phyloP scores from a whole-genome alignment of 35 echinoderm and acorn worm genomes.

The Heliocidaris erythrogramma region DNA sequence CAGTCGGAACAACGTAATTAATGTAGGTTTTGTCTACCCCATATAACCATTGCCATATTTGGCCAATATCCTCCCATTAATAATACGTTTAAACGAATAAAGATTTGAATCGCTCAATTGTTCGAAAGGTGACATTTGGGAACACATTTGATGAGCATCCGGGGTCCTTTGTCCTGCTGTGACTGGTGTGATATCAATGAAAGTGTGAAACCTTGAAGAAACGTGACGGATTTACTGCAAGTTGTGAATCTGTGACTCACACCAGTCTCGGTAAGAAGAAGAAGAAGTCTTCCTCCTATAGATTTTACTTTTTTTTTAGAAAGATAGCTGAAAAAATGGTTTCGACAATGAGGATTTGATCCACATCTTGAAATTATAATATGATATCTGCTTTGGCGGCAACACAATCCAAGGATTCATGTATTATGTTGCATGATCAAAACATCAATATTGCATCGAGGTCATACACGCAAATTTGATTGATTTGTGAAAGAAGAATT shows the following conservation, averaged over 20 bases:
- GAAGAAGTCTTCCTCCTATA: neutral
- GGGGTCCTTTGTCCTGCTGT: neutral
- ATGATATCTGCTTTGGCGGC: neutral
- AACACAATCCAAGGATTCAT: neutral
- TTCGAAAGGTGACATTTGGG: neutral
- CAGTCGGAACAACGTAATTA: too few relatives aligned
- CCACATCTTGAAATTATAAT: neutral
- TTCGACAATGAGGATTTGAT: neutral
- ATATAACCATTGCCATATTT: too few relatives aligned
- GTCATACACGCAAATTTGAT: too few relatives aligned
- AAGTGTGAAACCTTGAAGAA: conserved; percentile 1
- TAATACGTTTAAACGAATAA: too few relatives aligned
- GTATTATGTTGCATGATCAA: too few relatives aligned
- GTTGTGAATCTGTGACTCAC: neutral
- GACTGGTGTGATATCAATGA: neutral
- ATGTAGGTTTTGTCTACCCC: too few relatives aligned
- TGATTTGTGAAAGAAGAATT: too few relatives aligned
- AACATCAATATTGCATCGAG: too few relatives aligned
- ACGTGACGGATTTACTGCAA: neutral
- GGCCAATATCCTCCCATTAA: too few relatives aligned
- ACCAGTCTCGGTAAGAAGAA: neutral
- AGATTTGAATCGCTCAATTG: too few relatives aligned
- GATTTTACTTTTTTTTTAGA: neutral
- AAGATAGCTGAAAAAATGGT: neutral
- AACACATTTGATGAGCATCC: neutral